A percentile compares a stretch with the other conserved stretches of the same genome.
Conservation (phyloP, 2,888 invertebrate species). For the Drosophila seclusa region DNA sequence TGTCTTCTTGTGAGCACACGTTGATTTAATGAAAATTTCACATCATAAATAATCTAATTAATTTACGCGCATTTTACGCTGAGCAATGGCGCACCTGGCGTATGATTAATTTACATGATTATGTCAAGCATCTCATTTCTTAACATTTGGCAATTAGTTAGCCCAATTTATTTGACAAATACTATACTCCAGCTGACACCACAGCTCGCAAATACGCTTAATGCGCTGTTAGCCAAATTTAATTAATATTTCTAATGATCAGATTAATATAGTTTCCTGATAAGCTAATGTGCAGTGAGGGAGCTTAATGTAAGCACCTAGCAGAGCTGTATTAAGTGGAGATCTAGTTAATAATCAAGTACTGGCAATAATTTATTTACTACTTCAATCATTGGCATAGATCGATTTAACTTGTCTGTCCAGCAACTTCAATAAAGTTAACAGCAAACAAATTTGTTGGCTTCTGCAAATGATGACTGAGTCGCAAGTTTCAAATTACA, state of each 20-base stretch:
- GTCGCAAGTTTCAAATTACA: constrained; percentile 16
- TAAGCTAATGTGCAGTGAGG: neutral
- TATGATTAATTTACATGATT: constrained; percentile 67
- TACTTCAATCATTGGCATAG: constrained; percentile 3
- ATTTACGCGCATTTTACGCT: constrained; percentile 46
- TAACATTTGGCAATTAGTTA: constrained; percentile 29
- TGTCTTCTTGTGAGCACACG: constrained; percentile 34
- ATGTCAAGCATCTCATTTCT: constrained; percentile 10
- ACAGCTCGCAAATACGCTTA: constrained; percentile 1
- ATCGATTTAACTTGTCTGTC: neutral
- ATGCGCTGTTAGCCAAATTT: constrained; percentile 8
- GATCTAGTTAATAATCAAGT: neutral
- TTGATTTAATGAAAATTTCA: constrained; percentile 70
- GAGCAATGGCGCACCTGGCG: constrained; percentile 59
- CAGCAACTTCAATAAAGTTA: constrained; percentile 8
- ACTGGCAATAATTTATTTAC: neutral
- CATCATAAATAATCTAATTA: constrained; percentile 73
- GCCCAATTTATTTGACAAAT: constrained; percentile 45
- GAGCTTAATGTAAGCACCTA: neutral
- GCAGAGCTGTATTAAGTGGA: no score
- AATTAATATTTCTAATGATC: constrained; percentile 41
- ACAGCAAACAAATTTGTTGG: constrained; percentile 10
- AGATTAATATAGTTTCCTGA: constrained; percentile 13
- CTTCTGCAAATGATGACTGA: neutral
- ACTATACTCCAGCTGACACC: constrained; percentile 9